Evolutionary conservation across 35 echinoderm and acorn worm genomes (phyloP).

Genomic region (Ptychodera flava): DNA sequence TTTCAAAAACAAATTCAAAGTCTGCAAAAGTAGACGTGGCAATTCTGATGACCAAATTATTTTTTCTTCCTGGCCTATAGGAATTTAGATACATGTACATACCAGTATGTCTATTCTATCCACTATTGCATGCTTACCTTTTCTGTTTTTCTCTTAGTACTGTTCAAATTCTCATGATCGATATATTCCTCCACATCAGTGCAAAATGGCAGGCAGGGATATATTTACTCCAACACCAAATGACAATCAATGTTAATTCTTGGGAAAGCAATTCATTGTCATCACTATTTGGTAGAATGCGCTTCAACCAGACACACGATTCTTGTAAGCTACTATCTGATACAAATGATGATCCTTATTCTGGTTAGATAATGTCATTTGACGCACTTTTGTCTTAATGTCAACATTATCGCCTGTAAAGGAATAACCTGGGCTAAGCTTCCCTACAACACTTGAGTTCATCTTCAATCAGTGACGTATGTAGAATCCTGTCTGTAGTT

Average conservation of each 20-base stretch:
- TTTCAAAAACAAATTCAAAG: too few species aligned
- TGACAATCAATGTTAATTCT: not conserved
- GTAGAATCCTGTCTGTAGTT: not conserved
- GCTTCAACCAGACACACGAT: not conserved
- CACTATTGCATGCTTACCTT: not conserved
- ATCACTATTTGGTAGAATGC: not conserved
- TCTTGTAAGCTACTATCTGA: not conserved
- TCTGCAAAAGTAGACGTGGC: too few species aligned
- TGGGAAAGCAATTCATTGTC: not conserved
- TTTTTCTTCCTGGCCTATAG: too few species aligned
- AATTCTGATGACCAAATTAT: too few species aligned
- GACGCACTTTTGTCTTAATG: not conserved
- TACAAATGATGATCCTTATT: slow-evolving; percentile 9
- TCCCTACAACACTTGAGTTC: not conserved
- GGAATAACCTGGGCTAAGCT: slow-evolving; percentile 6
- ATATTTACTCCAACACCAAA: not conserved
- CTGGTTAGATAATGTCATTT: not conserved
- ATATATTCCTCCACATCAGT: not conserved
- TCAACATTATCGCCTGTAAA: slow-evolving; percentile 21
- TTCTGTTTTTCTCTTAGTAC: not conserved
- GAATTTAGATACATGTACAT: too few species aligned
- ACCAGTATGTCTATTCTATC: not conserved
- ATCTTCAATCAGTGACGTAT: not conserved
- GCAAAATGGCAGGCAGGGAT: not conserved
- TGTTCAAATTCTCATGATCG: not conserved